Evolutionary conservation across 2,797 vertebrate genomes (phyloP), one percentile per base, ranked within the genome.

Genomic region (Menidia menidia): DNA sequence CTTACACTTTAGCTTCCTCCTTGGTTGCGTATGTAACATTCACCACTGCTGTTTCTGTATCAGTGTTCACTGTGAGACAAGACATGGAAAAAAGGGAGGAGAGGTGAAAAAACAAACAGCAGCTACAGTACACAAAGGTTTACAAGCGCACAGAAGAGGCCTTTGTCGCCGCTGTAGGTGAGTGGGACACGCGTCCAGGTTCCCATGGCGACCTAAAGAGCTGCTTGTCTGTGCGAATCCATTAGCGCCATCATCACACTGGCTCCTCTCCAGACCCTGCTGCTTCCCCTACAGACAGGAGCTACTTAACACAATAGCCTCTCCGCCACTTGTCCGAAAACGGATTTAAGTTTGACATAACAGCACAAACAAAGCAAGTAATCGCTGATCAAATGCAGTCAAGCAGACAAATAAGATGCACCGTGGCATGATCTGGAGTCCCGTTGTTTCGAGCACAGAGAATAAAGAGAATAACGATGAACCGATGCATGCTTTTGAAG

Each of bases 1-100:
- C 97, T 97, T 93, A 98, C 97, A 89, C 89, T 96, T 97, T 98
- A 80, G 97, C 95, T 91, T 98, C 96, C 68, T 97, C 97, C 94
- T 96, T 97, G 10, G 93, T 96, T 60, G 95, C 87, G 31, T 97
- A 98, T 0, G 96, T 97, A 80, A 97, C 97, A 80, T 98, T 98
- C 93, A 98, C 97, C 78, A 98, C 97, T 0, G 97, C 97, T 75
- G 97, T 97, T 93, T 97, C 97, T 83, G 96, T 95, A 80, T 98
- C 97, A 87, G 96, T 97, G 91, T 97, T 98, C 85, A 98, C 97
- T 98, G 91, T 78, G 61, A 84, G 90, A 61, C 31, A 35, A 81
- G 61, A 83, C 45, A 83, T 19, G 82, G 32, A 73, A 30, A 69
- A 35, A 50, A 19, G 12, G 19, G 82, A 19, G 66, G 14, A 52